A percentile compares a stretch with the other conserved stretches of the same genome.
phyloP scores from a whole-genome alignment of 2,797 vertebrate genomes.

The Propithecus deckenii region DNA sequence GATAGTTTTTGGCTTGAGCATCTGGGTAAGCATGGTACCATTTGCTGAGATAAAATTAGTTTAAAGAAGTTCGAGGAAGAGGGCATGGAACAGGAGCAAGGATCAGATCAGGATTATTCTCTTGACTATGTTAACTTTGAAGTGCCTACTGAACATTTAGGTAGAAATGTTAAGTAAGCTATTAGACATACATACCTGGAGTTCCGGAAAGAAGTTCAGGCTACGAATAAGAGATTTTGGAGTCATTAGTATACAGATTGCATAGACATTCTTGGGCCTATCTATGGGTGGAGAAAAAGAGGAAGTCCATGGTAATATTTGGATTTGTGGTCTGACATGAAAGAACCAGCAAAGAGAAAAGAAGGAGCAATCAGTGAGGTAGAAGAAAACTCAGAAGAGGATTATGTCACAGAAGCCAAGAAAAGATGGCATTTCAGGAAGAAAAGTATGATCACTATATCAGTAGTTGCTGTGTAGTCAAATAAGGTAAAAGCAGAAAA shows the following conservation, averaged over 20 bases:
- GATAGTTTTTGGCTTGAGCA: not conserved
- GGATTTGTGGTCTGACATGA: not conserved
- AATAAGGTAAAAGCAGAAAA: not conserved
- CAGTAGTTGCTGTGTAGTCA: not conserved
- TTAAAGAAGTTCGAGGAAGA: not conserved
- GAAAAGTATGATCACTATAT: not conserved
- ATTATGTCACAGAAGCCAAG: not conserved
- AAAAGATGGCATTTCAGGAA: not conserved
- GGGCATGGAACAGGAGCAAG: not conserved
- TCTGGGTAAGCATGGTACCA: not conserved
- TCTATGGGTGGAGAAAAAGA: not conserved
- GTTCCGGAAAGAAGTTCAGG: not conserved
- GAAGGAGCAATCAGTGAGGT: not conserved
- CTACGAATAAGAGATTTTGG: not conserved
- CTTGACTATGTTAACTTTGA: not conserved
- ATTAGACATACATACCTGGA: not conserved
- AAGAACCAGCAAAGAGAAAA: not conserved
- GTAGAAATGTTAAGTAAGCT: not conserved
- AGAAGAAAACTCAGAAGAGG: not conserved
- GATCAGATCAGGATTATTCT: not conserved
- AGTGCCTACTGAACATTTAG: not conserved
- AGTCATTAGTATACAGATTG: not conserved
- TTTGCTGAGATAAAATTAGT: not conserved
- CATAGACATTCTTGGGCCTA: not conserved
- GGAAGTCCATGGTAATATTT: not conserved